phyloP scores from a whole-genome alignment of 35 echinoderm and acorn worm genomes.

The Eucidaris tribuloides region DNA sequence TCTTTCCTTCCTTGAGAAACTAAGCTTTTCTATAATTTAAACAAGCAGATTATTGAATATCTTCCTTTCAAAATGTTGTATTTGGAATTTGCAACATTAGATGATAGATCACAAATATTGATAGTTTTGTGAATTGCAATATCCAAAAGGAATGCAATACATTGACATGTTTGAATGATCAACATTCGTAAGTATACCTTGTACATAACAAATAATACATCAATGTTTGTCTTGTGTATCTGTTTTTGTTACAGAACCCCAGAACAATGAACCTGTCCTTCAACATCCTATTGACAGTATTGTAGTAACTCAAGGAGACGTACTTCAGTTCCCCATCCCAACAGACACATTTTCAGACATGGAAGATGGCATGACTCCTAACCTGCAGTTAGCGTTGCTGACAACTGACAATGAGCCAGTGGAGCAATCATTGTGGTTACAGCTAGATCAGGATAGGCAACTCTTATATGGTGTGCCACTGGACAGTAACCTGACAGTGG shows the following conservation, averaged over 20 bases:
- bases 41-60: too few species aligned
- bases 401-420: conserved; percentile 12
- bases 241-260: conserved; percentile 40
- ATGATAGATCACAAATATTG: too few species aligned
- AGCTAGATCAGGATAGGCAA: conserved; percentile 10
- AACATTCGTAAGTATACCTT: too few species aligned
- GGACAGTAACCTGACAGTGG: background rate
- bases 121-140: too few species aligned
- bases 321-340: conserved; percentile 43
- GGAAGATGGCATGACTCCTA: conserved; percentile 48
- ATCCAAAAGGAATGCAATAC: too few species aligned
- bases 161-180: too few species aligned
- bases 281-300: conserved; percentile 36
- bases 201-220: too few species aligned
- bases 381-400: conserved; percentile 18
- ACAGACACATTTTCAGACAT: conserved; percentile 39
- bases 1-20: too few species aligned
- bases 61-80: too few species aligned
- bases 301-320: background rate
- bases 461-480: conserved; percentile 38
- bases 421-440: conserved; percentile 12
- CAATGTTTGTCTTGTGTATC: too few species aligned
- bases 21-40: too few species aligned
- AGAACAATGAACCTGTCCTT: conserved; percentile 21
- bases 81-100: too few species aligned